Conservation (phyloP, 1,140 invertebrate species). For the Cotesia vestalis region DNA sequence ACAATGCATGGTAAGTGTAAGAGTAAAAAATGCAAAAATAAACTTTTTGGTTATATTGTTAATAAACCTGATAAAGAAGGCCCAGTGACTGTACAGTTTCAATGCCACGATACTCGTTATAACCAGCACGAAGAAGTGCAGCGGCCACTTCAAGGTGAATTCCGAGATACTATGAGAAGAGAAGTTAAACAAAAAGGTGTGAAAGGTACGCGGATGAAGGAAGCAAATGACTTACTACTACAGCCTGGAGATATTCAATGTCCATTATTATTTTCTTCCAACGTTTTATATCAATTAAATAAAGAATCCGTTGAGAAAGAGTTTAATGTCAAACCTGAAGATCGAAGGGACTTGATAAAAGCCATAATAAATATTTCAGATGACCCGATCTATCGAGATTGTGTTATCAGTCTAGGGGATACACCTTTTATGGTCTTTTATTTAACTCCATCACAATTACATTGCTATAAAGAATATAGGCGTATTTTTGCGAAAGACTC, state of each 20-base stretch:
- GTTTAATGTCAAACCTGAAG: background rate
- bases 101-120: background rate
- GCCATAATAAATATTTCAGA: background rate
- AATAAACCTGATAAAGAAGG: background rate
- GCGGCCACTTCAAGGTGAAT: background rate
- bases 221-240: background rate
- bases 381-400: background rate
- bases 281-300: conserved; percentile 2
- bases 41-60: background rate
- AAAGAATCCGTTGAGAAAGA: background rate
- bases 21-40: background rate
- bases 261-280: background rate
- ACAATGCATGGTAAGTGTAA: background rate
- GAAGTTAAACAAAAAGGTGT: background rate
- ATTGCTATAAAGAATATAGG: background rate
- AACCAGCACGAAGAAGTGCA: background rate
- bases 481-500: background rate
- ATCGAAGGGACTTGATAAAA: background rate
- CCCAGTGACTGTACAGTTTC: background rate
- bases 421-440: conserved; percentile 2
- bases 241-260: background rate
- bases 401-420: background rate
- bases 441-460: background rate
- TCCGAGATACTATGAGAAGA: background rate
- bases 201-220: background rate